Evolutionary conservation across 2,888 invertebrate species (phyloP), one percentile per base, ranked within the genome.

Genomic region (Ophioninae sp.): DNA sequence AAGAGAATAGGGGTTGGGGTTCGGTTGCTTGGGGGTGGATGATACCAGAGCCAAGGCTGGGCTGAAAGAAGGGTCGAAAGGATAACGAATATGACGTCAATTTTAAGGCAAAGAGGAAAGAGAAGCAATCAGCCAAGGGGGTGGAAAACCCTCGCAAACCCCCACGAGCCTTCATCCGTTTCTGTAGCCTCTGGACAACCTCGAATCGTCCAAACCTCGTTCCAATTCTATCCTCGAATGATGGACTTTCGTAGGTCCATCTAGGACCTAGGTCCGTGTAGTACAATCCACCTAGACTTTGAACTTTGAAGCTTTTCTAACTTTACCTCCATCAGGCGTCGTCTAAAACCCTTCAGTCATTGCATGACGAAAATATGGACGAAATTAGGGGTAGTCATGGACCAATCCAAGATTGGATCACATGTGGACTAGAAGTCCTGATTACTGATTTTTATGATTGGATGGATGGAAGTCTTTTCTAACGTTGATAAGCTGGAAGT

Each of bases 31-130:
- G 23, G 20, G 82, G 81, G 71, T 79, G 79, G 75, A 81, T 72
- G 76, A 64, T 77, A 71, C 72, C 68, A 41, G 10, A n/a, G 44
- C 44, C 10, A 2, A 10, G 44, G 17, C 78, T 87, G 87, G 85
- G 86, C 85, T 86, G 91, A 89, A 91, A 91, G 90, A 91, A 92
- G 91, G 92, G 92, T 91, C 90, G 89, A 90, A 91, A 91, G 91
- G 91, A 91, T 92, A 92, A 92, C 91, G 91, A 92, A 91, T 92
- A 92, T 92, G 90, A 92, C 91, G 91, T 91, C 91, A 91, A 92
- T 92, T 92, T 92, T 91, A 90, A 90, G 90, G 90, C 89, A 89
- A 89, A 86, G 88, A 86, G 89, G 90, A 90, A 81, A 87, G 89
- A 88, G 89, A 90, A 89, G 92, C 91, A 92, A 92, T 92, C 91